Conservation (phyloP, 2,113 vertebrate species). For the Pollachius pollachius region DNA sequence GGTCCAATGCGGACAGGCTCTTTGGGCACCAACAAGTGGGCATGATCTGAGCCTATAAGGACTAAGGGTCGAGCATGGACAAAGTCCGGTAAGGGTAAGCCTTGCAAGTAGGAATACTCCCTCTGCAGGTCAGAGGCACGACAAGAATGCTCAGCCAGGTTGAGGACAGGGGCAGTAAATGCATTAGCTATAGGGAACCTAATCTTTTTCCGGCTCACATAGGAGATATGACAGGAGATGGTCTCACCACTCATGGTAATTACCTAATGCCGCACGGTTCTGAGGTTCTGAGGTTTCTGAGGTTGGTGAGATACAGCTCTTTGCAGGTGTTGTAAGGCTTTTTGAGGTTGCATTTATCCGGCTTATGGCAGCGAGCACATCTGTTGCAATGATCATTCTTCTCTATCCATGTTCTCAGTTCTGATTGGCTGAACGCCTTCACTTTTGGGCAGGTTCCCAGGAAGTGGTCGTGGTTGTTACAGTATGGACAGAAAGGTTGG, state of each 20-base stretch:
- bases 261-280: background rate
- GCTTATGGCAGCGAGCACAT: background rate
- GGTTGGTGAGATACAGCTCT: background rate
- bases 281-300: too few species aligned
- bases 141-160: too few species aligned
- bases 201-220: background rate
- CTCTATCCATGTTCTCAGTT: constrained; percentile 5
- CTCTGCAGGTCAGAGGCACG: too few species aligned
- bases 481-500: background rate
- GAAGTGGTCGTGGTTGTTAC: background rate
- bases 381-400: background rate
- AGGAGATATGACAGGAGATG: background rate
- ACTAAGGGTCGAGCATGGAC: too few species aligned
- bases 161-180: too few species aligned
- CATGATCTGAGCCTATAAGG: too few species aligned
- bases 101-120: too few species aligned
- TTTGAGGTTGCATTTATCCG: background rate
- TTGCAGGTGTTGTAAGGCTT: constrained; percentile 7
- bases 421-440: background rate
- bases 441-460: constrained; percentile 3
- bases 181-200: background rate
- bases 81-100: too few species aligned
- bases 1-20: too few species aligned
- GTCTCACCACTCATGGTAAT: background rate
- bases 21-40: too few species aligned